phyloP scores from a whole-genome alignment of 2,113 vertebrate species.

The Enhydra lutris region DNA sequence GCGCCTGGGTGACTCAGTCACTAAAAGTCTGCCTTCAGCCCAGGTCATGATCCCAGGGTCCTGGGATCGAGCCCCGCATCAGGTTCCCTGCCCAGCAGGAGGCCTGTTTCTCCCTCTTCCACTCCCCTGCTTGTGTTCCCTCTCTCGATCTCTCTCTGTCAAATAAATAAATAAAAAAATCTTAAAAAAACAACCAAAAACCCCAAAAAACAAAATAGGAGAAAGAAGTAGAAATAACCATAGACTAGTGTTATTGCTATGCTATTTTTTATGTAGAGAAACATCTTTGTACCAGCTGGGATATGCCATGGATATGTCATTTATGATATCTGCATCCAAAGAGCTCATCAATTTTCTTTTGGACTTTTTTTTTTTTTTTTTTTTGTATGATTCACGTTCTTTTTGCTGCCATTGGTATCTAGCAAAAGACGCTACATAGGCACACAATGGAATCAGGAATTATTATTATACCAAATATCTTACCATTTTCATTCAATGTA shows the following conservation, averaged over 20 bases:
- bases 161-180: too few relatives aligned
- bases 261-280: not conserved
- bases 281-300: not conserved
- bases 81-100: too few relatives aligned
- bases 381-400: not conserved
- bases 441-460: not conserved
- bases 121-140: too few relatives aligned
- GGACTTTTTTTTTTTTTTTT: not conserved
- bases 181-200: too few relatives aligned
- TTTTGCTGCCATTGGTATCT: not conserved
- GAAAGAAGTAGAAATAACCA: not conserved
- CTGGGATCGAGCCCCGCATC: too few relatives aligned
- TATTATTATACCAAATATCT: not conserved
- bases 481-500: not conserved
- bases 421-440: not conserved
- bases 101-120: too few relatives aligned
- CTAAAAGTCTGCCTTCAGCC: too few relatives aligned
- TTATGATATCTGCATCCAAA: not conserved
- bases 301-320: not conserved
- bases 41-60: too few relatives aligned
- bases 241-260: not conserved
- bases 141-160: too few relatives aligned
- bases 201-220: not conserved
- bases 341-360: not conserved
- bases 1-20: too few relatives aligned